Base-by-base conservation (phyloP, 2,113 vertebrate genomes). In the Perognathus longimembris region DNA sequence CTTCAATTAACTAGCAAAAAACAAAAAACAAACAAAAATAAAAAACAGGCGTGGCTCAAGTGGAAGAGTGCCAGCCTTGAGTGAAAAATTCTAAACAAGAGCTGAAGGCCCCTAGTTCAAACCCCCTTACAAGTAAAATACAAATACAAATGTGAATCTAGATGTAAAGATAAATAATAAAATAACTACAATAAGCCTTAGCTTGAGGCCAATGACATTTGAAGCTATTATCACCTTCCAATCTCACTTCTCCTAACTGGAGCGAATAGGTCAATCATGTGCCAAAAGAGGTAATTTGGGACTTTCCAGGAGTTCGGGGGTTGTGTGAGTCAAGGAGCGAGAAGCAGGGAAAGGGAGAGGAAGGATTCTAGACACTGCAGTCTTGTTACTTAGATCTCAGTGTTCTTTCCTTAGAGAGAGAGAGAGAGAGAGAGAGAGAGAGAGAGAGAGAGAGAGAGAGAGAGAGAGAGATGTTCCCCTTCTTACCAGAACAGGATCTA, bases 301-400 rank as follows among this genome's bases (percentile, higher is more conserved):
- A 61, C 57, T 40, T 5, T 2, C 34, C 6, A 17, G 20, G 57
- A 36, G 18, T 45, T 86, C 6, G 5, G 24, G 30, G 75, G 34
- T 40, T n/a, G 5, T 7, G 6, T 20, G 42, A 1, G 3, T 17
- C 30, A 34, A 61, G 20, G 10, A 42, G 5, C 6, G 26, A 24
- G 38, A 30, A 57, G 75, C 45, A 45, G 45, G 10, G 45, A 45
- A 12, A 12, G 18, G 21, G 61, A 63, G 10, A 28, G 22, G n/a
- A 6, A 40, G 64, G 22, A 4, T 42, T 83, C 67, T 84, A 4
- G 85, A 82, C 86, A n/a, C 7, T 1, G 12, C 21, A 14, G 36
- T 64, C 28, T 66, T 59, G 17, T 32, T 86, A 34, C 10, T 38
- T 94, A 40, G 79, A 80, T 59, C 64, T 38, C 95, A 76, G 74